Evolutionary conservation across 1,140 invertebrate genomes (phyloP).

Genomic region (Anastrepha obliqua): DNA sequence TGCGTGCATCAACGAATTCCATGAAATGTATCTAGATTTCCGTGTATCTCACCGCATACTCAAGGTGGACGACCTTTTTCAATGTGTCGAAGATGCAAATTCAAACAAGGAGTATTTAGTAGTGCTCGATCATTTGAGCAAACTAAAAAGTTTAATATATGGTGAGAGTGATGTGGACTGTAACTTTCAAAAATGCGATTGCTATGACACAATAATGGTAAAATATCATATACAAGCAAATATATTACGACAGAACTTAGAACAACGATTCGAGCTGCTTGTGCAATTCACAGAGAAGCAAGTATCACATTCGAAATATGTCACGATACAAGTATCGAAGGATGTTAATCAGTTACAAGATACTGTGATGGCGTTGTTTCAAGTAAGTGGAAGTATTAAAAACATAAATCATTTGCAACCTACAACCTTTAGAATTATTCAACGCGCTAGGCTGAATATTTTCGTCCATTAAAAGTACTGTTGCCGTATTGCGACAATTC

Average conservation of each 20-base stretch:
- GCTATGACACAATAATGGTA: conserved; percentile 69
- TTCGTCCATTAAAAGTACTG: conserved; percentile 85
- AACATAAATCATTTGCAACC: too few species aligned
- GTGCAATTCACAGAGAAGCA: conserved; percentile 69
- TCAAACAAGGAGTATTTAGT: conserved; percentile 65
- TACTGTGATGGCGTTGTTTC: conserved; percentile 67
- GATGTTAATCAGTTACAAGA: conserved; percentile 68
- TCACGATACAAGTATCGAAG: conserved; percentile 67
- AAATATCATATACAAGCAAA: conserved; percentile 69
- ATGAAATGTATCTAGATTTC: conserved; percentile 65
- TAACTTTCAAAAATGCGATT: conserved; percentile 65
- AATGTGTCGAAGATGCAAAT: conserved; percentile 69
- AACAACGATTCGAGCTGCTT: conserved; percentile 67
- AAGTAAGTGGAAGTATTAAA: conserved; percentile 50
- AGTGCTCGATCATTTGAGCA: conserved; percentile 64
- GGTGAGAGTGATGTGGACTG: conserved; percentile 61
- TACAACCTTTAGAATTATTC: conserved; percentile 78
- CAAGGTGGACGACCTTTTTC: conserved; percentile 69
- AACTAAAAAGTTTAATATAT: conserved; percentile 65
- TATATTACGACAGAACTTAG: conserved; percentile 67
- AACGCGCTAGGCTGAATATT: conserved; percentile 79
- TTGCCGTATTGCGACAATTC: conserved; percentile 82
- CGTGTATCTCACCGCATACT: conserved; percentile 65
- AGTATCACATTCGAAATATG: conserved; percentile 68
- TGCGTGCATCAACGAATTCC: conserved; percentile 60